These are phyloP conservation scores for Amphimallon solstitiale DNA, from an alignment of 2,888 invertebrate genomes.

Conservation along the genomic window DNA sequence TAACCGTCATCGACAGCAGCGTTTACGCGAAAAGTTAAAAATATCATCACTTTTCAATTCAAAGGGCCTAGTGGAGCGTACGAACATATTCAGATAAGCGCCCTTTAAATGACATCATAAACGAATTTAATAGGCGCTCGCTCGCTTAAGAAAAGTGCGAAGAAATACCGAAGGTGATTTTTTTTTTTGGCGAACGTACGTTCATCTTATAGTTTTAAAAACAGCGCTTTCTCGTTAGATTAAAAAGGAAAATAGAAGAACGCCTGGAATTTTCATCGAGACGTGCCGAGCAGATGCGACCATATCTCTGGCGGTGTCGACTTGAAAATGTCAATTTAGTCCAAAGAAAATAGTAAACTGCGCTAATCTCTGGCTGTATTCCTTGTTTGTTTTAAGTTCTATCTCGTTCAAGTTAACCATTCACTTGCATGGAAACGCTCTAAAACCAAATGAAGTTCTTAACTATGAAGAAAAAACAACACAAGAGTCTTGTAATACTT, in stretches of 20 bases:
- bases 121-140: conserved; percentile 9
- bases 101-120: conserved; percentile 14
- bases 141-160: conserved; percentile 4
- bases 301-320: conserved; percentile 10
- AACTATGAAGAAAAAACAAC: not conserved
- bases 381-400: conserved; percentile 17
- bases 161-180: not conserved
- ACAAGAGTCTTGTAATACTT: not conserved
- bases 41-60: conserved; percentile 10
- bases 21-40: conserved; percentile 6
- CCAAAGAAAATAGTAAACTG: conserved; percentile 12
- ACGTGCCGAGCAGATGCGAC: not conserved
- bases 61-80: conserved; percentile 17
- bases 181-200: not conserved
- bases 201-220: conserved; percentile 2
- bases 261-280: not conserved
- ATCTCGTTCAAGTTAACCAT: not conserved
- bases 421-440: conserved; percentile 1
- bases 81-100: conserved; percentile 29
- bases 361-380: conserved; percentile 19
- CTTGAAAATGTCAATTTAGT: conserved; percentile 20
- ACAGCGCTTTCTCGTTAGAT: conserved; percentile 13
- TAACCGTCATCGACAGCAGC: conserved; percentile 23
- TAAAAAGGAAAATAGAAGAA: conserved; percentile 1
- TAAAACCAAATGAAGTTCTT: not conserved